Base-by-base conservation (phyloP, 2,888 invertebrate genomes). In the Netelia virgata region DNA sequence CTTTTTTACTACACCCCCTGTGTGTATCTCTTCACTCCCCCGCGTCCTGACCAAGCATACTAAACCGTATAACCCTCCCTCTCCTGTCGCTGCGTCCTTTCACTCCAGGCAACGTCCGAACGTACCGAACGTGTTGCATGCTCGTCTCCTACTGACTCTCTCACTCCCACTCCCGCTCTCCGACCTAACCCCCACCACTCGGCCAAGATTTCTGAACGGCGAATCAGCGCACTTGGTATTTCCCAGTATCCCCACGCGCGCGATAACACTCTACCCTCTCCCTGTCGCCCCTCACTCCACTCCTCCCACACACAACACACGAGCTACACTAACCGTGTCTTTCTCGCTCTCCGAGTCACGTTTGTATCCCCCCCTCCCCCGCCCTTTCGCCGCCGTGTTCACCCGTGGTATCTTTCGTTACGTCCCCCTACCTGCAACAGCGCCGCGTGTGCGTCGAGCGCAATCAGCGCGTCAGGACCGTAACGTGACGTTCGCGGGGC, bases 261-360 rank as follows among this genome's bases (percentile, higher is more conserved):
- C 80, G n/a, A 43, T 75, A 41, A 36, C 68, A 70, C 81, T 55
- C 69, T 57, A 36, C 84, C 79, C 72, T 78, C 74, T 47, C 69
- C 57, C 76, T 64, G 41, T 87, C 86, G 84, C 80, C 84, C 84
- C 83, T 86, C 88, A 86, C 87, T 87, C 86, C 86, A 87, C 83
- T 87, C 87, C 89, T 88, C 89, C 88, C 88, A 87, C 88, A 89
- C 88, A 87, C 88, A 86, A 85, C 83, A 74, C 84, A 79, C 85
- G 86, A 85, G 74, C 86, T 73, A 20, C 84, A 76, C 73, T 47
- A 41, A 23, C 70, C 70, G 28, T 72, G n/a, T 69, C 63, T 70
- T 14, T 55, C 70, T 55, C 63, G 50, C 75, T 70, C 20, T 2
- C 59, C 41, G 28, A 69, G 69, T 66, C 73, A 66, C 64, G 57